Percentiles rank a stretch among this genome's conserved stretches.
Conservation (phyloP, 2,113 vertebrate species). For the Oncorhynchus tshawytscha region DNA sequence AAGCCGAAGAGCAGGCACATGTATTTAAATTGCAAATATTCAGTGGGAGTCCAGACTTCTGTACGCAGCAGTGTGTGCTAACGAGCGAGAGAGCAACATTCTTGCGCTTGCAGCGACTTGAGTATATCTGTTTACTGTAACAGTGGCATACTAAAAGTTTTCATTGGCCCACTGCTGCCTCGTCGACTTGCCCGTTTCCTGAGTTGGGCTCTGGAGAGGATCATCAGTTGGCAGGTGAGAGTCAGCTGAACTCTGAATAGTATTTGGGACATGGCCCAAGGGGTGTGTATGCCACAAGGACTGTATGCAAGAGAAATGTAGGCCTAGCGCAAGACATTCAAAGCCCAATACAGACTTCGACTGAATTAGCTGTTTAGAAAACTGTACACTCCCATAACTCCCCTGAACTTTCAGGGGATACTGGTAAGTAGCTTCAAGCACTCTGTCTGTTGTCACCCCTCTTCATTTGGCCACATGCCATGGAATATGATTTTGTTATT, state of each 20-base stretch:
- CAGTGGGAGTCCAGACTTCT: background rate
- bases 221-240: background rate
- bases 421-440: conserved; percentile 8
- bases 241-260: background rate
- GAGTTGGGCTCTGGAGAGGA: background rate
- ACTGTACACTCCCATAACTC: background rate
- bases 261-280: background rate
- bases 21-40: background rate
- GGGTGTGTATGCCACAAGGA: background rate
- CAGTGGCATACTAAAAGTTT: background rate
- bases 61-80: background rate
- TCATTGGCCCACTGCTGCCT: background rate
- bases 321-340: background rate
- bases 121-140: background rate
- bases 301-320: background rate
- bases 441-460: conserved; percentile 8
- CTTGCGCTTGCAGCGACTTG: background rate
- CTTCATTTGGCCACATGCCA: conserved; percentile 3
- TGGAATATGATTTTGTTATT: conserved; percentile 34
- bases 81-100: background rate
- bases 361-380: background rate
- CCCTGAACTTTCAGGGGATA: background rate
- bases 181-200: background rate
- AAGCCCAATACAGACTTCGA: background rate
- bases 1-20: background rate